phyloP scores from a whole-genome alignment of 2,797 vertebrate species.

The Furcifer pardalis region DNA sequence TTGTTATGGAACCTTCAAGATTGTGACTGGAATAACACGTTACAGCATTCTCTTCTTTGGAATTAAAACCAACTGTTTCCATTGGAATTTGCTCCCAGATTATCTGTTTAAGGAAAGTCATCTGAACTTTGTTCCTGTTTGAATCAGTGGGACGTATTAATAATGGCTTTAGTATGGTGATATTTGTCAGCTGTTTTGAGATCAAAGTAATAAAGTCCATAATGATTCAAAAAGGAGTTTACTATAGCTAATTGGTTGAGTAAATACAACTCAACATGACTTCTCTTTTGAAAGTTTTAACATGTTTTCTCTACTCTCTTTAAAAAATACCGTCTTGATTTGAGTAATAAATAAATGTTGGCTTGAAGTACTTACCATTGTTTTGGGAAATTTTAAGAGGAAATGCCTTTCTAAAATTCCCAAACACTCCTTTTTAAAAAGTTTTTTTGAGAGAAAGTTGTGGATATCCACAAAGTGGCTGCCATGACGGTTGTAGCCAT shows the following conservation, averaged over 20 bases:
- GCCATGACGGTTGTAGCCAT: too few relatives aligned
- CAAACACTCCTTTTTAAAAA: too few relatives aligned
- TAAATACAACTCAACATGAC: not conserved
- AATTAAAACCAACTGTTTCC: not conserved
- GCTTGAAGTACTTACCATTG: constrained; percentile 3
- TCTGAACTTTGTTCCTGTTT: not conserved
- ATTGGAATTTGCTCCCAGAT: not conserved
- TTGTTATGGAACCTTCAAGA: not conserved
- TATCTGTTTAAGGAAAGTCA: too few relatives aligned
- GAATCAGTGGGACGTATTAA: not conserved
- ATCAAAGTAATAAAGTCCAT: not conserved
- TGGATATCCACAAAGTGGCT: too few relatives aligned
- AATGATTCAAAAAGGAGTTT: not conserved
- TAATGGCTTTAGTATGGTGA: too few relatives aligned
- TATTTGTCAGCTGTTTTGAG: too few relatives aligned
- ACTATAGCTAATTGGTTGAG: not conserved
- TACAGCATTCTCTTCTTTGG: not conserved
- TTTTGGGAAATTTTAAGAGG: not conserved
- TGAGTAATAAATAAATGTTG: too few relatives aligned
- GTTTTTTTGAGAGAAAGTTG: too few relatives aligned
- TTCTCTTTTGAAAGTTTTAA: not conserved
- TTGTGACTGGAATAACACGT: not conserved
- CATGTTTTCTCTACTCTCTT: not conserved
- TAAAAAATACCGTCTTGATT: not conserved
- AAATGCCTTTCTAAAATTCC: not conserved